Percentiles rank a stretch among this genome's conserved stretches.
Evolutionary conservation across 2,113 vertebrate species (phyloP).

Genomic region (Setophaga petechia): DNA sequence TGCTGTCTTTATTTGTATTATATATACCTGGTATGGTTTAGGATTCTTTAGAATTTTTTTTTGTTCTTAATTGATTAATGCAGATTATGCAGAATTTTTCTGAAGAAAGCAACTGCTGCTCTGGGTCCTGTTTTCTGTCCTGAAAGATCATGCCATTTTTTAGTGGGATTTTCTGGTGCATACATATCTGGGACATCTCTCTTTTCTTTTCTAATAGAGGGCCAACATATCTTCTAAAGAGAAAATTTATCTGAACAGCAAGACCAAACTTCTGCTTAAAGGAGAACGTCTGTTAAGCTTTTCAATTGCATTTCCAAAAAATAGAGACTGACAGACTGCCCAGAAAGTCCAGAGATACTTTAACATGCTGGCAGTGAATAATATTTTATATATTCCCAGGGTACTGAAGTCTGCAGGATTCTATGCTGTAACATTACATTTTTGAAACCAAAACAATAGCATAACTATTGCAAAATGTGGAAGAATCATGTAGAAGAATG

Average conservation of each 20-base stretch:
- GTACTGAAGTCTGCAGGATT: not conserved
- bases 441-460: not conserved
- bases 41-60: not conserved
- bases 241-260: not conserved
- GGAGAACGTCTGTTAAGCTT: not conserved
- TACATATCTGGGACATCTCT: not conserved
- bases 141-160: not conserved
- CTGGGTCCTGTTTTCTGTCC: not conserved
- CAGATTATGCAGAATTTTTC: not conserved
- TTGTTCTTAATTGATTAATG: not conserved
- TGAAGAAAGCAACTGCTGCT: not conserved
- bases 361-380: not conserved
- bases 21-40: not conserved
- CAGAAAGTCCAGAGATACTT: not conserved
- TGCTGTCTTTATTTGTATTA: not conserved
- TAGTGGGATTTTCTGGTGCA: not conserved
- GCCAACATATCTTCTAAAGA: not conserved
- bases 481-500: not conserved
- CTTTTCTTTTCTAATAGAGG: not conserved
- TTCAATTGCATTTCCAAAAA: not conserved
- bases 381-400: not conserved
- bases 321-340: not conserved
- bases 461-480: not conserved
- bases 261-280: not conserved
- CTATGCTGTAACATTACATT: not conserved